These are phyloP conservation scores for Dasypogon diadema DNA, from an alignment of 2,888 invertebrate genomes.

Conservation along the genomic window DNA sequence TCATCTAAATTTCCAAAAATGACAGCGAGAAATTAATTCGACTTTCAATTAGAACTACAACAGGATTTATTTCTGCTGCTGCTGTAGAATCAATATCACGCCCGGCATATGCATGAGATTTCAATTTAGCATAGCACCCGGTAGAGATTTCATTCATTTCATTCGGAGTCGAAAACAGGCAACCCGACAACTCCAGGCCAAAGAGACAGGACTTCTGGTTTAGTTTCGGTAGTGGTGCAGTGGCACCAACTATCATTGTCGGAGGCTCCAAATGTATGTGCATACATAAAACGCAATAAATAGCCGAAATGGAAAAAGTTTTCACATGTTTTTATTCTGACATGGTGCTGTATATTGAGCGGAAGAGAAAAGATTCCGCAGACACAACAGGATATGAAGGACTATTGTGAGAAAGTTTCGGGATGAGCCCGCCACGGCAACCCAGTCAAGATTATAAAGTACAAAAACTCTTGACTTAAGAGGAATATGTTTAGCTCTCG, in stretches of 20 bases:
- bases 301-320: constrained; percentile 47
- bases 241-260: constrained; percentile 9
- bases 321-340: constrained; percentile 45
- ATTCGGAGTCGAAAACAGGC: constrained; percentile 10
- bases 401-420: constrained; percentile 41
- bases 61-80: constrained; percentile 31
- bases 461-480: constrained; percentile 19
- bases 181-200: neutral
- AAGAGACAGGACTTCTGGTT: constrained; percentile 25
- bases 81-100: constrained; percentile 18
- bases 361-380: constrained; percentile 48
- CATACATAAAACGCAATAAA: constrained; percentile 50
- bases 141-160: constrained; percentile 43
- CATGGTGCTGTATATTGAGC: constrained; percentile 35
- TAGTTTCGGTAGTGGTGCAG: constrained; percentile 19
- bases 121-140: constrained; percentile 48
- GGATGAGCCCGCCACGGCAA: neutral
- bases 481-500: neutral
- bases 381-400: constrained; percentile 46
- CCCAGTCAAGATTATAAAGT: neutral
- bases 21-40: constrained; percentile 41
- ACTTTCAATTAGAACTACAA: constrained; percentile 45
- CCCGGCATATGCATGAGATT: constrained; percentile 29
- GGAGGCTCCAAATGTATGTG: constrained; percentile 26
- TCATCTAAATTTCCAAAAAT: constrained; percentile 40